phyloP scores from a whole-genome alignment of 37 sponge, comb jelly and placozoan species.

The Eunapius fragilis region DNA sequence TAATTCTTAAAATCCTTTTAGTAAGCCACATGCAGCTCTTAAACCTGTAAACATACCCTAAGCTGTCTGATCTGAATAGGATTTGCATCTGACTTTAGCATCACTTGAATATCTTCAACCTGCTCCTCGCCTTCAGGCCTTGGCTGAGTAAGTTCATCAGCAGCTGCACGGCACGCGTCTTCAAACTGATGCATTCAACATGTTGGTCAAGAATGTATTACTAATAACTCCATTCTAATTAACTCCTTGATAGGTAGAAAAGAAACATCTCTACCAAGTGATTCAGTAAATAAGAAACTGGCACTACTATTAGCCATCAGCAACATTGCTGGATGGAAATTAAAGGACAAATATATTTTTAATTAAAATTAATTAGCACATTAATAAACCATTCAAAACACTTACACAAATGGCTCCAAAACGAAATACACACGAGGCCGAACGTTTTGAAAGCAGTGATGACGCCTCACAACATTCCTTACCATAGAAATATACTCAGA shows the following conservation, averaged over 20 bases:
- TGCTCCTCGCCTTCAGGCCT: slow-evolving; percentile 90
- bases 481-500: slow-evolving; percentile 93
- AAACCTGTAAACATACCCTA: slow-evolving; percentile 49
- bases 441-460: background rate
- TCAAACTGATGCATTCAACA: slow-evolving; percentile 76
- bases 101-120: slow-evolving; percentile 91
- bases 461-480: no score
- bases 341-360: no score
- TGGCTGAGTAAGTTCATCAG: slow-evolving; percentile 95
- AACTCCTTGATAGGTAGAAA: no score
- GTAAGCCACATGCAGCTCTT: no score
- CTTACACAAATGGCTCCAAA: no score
- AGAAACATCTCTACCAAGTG: no score
- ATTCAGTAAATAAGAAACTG: no score
- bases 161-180: slow-evolving; percentile 91
- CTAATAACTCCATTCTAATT: slow-evolving; percentile 6
- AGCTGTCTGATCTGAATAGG: slow-evolving; percentile 88
- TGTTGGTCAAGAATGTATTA: background rate
- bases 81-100: slow-evolving; percentile 77
- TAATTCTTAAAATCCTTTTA: no score
- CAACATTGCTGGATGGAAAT: no score
- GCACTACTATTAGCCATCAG: no score
- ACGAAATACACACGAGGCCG: background rate
- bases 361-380: no score
- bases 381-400: no score